phyloP scores from a whole-genome alignment of 2,888 invertebrate species.

The Loripinus fragilis region DNA sequence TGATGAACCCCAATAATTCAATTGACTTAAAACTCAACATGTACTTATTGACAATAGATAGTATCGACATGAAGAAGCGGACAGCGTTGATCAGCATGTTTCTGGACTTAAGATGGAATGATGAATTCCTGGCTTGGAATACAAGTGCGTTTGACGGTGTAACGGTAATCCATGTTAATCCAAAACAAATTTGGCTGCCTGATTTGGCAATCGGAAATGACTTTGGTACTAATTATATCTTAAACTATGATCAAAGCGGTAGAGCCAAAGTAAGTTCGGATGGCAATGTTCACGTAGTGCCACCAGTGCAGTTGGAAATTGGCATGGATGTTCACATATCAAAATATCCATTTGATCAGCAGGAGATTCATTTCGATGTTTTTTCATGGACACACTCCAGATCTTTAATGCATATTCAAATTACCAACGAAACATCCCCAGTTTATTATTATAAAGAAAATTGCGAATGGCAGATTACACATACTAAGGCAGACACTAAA shows the following conservation, averaged over 20 bases:
- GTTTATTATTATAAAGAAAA: neutral
- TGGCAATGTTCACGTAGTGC: conserved; percentile 29
- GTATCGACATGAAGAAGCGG: neutral
- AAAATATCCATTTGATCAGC: conserved; percentile 42
- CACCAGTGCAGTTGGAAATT: conserved; percentile 21
- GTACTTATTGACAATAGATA: too few species aligned
- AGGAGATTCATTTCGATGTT: conserved; percentile 20
- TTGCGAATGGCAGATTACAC: neutral
- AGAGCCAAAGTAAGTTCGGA: conserved; percentile 21
- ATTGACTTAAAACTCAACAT: too few species aligned
- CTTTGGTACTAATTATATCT: conserved; percentile 4
- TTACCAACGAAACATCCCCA: neutral
- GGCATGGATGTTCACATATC: conserved; percentile 9
- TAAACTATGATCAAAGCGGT: conserved; percentile 14
- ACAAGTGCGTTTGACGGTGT: conserved; percentile 19
- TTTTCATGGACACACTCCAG: conserved; percentile 31
- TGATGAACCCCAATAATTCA: too few species aligned
- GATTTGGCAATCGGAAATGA: conserved; percentile 23
- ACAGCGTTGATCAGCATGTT: conserved; percentile 1
- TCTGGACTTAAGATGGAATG: conserved; percentile 41
- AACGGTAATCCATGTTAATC: conserved; percentile 28
- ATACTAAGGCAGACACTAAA: neutral
- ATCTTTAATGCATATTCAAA: neutral
- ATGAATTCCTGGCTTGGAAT: conserved; percentile 38
- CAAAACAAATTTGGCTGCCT: conserved; percentile 43